Evolutionary conservation across 92 coral and sea anemone species (phyloP), one percentile per base, ranked within the genome.

Genomic region (Epizoanthus scotinus): DNA sequence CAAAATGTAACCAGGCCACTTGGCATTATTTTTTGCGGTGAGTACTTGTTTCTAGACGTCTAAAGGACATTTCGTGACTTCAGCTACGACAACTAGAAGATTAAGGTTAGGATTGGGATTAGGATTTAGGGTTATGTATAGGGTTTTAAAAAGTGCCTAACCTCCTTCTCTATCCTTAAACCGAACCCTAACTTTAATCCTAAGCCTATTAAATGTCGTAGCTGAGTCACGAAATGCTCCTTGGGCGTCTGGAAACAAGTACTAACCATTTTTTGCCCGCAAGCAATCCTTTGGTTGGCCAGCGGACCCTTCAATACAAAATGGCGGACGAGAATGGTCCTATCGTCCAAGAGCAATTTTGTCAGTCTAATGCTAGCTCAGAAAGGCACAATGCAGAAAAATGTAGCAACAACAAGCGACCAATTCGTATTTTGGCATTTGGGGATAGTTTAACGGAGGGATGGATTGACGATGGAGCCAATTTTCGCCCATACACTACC

Each of bases 401-500:
- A 38, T 13, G 12, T 20, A 13, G 36, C 8, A 36, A 13, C 2
- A n/a, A 53, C 22, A 52, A 25, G 47, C 9, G 56, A 5, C 19
- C 62, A 20, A 24, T 26, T 53, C 69, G 77, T 40, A 90, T 92
- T 47, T 59, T 92, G 64, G 97, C 97, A 29, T 92, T 92, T 67
- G 97, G 97, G 40, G 97, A 92, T 56, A 92, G 97, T 73, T 85
- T 92, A 18, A 92, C 97, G 1, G 67, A 86, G 29, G 97, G 97
- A 25, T 78, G 90, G 77, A 89, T 87, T 7, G 85, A 82, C 34
- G 78, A 87, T 24, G 52, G 70, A 38, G 81, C 82, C 9, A 77
- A 71, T 20, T 87, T 72, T 29, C 86, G 70, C 61, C 97, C 97
- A 0, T 92, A 92, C 89, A 90, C 94, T 4, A 18, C 52, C 13